phyloP scores from a whole-genome alignment of 2,888 invertebrate genomes.

The Eristalis pertinax region DNA sequence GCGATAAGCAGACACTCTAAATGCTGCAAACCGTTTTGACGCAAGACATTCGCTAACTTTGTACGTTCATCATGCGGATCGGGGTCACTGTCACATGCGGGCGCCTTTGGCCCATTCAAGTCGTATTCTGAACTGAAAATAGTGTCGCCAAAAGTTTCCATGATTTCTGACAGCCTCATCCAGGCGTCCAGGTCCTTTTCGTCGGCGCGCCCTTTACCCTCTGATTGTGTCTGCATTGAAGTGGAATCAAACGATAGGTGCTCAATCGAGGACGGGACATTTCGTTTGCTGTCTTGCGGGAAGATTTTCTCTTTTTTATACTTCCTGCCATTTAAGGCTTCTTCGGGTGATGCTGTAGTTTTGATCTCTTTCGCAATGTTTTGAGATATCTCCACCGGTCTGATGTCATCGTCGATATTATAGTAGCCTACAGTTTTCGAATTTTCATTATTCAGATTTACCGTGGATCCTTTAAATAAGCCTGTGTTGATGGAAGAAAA shows the following conservation, averaged over 20 bases:
- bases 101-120: constrained; percentile 74
- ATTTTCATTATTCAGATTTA: constrained; percentile 84
- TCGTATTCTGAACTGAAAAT: constrained; percentile 82
- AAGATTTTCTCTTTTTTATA: constrained; percentile 11
- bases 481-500: too few relatives aligned
- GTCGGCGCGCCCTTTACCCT: constrained; percentile 83
- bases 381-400: not conserved
- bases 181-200: constrained; percentile 94
- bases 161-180: constrained; percentile 97
- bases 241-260: not conserved
- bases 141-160: constrained; percentile 95
- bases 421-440: constrained; percentile 10
- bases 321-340: constrained; percentile 6
- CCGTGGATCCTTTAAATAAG: constrained; percentile 91
- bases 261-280: not conserved
- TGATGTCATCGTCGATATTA: not conserved
- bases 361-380: not conserved
- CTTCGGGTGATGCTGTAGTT: constrained; percentile 23
- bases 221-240: not conserved
- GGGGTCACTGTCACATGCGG: constrained; percentile 75
- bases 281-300: not conserved
- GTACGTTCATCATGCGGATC: constrained; percentile 75
- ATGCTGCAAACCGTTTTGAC: constrained; percentile 89
- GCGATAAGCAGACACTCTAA: constrained; percentile 92
- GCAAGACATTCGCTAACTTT: constrained; percentile 87